phyloP scores from a whole-genome alignment of 1,140 invertebrate species.

The Sycophaga agraensis region DNA sequence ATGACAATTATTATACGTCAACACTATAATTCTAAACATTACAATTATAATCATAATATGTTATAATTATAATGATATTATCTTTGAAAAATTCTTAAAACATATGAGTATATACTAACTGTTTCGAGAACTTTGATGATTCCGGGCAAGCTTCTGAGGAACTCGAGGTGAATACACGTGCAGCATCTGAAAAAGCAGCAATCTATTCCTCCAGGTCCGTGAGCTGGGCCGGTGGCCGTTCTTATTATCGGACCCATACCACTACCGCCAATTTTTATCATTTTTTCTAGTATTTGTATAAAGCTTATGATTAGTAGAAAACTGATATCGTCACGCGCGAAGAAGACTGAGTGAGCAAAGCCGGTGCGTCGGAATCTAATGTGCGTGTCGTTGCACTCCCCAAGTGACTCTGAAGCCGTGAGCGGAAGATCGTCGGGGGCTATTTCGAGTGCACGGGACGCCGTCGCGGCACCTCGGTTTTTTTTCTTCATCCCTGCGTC shows the following conservation, averaged over 20 bases:
- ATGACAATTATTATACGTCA: no score
- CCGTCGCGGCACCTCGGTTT: no score
- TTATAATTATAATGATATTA: not conserved
- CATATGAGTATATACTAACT: slow-evolving; percentile 56
- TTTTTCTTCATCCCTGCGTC: no score
- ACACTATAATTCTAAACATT: not conserved
- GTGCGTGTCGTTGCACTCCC: no score
- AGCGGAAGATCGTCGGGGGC: no score
- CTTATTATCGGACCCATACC: slow-evolving; percentile 43
- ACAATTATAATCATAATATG: not conserved
- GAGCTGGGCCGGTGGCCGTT: slow-evolving; percentile 33
- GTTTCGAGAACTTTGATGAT: slow-evolving; percentile 74
- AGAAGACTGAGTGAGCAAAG: no score
- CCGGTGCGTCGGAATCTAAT: no score
- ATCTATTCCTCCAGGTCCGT: slow-evolving; percentile 58
- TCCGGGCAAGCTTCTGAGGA: slow-evolving; percentile 69
- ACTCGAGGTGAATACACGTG: slow-evolving; percentile 75
- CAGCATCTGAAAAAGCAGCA: slow-evolving; percentile 75
- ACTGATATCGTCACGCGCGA: no score
- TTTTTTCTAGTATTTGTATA: no score
- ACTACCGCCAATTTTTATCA: slow-evolving; percentile 29
- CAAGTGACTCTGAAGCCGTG: no score
- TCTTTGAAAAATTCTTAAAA: not conserved
- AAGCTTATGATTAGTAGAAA: no score
- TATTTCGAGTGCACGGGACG: no score